phyloP scores from a whole-genome alignment of 2,797 vertebrate genomes.

The Okamejei kenojei region DNA sequence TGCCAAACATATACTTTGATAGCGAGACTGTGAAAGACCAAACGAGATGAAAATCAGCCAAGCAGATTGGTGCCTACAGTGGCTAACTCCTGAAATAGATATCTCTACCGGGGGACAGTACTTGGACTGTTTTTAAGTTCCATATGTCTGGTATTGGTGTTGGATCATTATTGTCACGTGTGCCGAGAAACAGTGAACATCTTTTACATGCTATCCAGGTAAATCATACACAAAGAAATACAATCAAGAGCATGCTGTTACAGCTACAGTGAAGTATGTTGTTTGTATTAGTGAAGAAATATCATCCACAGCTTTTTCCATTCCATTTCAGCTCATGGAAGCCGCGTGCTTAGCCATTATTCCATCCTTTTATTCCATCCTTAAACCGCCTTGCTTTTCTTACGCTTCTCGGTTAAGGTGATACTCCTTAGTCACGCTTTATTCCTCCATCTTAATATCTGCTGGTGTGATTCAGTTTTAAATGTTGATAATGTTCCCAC shows the following conservation, averaged over 20 bases:
- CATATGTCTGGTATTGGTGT: neutral
- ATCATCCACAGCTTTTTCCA: neutral
- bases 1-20: neutral
- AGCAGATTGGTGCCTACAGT: neutral
- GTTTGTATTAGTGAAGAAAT: neutral
- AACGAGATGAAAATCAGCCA: neutral
- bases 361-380: too few relatives aligned
- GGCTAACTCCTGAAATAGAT: neutral
- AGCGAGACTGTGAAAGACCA: neutral
- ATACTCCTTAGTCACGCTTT: too few relatives aligned
- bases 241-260: too few relatives aligned
- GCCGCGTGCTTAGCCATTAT: neutral
- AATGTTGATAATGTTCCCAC: neutral
- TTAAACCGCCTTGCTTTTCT: too few relatives aligned
- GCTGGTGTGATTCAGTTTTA: too few relatives aligned
- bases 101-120: neutral
- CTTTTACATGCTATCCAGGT: too few relatives aligned
- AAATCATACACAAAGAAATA: too few relatives aligned
- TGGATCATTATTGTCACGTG: too few relatives aligned
- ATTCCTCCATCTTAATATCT: too few relatives aligned
- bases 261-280: too few relatives aligned
- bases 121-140: neutral
- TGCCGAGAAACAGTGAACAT: too few relatives aligned
- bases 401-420: too few relatives aligned
- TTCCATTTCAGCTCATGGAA: neutral